A percentile compares a stretch with the other conserved stretches of the same genome.
Conservation (phyloP, 1,140 invertebrate genomes). For the Leguminivora glycinivorella region DNA sequence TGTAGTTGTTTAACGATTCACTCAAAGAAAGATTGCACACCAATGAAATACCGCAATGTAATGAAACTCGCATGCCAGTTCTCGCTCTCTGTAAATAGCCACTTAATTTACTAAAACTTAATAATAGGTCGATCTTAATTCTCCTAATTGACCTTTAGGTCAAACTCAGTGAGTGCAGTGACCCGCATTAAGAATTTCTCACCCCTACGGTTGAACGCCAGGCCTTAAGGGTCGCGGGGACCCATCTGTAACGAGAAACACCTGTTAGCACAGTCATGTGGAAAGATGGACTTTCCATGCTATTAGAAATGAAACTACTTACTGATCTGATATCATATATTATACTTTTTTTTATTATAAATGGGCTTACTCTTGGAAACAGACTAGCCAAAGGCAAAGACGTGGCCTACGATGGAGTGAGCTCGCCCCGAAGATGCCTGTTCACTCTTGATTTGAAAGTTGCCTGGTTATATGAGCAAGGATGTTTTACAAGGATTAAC, state of each 20-base stretch:
- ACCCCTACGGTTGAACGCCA: not conserved
- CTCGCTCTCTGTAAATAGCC: not conserved
- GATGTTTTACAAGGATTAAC: too few relatives aligned
- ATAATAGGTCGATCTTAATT: not conserved
- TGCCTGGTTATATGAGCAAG: too few relatives aligned
- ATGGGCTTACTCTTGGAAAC: too few relatives aligned
- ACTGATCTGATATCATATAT: too few relatives aligned
- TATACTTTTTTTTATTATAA: too few relatives aligned
- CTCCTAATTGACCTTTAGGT: not conserved
- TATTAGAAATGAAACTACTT: not conserved
- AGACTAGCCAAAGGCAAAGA: too few relatives aligned
- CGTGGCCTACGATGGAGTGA: too few relatives aligned
- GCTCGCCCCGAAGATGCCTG: too few relatives aligned
- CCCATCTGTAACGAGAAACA: not conserved
- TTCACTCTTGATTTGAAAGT: too few relatives aligned
- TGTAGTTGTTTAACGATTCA: too few relatives aligned
- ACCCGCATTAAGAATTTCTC: not conserved
- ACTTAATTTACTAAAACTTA: not conserved
- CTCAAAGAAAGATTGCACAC: too few relatives aligned
- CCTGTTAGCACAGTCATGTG: not conserved
- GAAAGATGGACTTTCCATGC: not conserved
- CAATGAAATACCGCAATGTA: too few relatives aligned
- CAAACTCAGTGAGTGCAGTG: not conserved
- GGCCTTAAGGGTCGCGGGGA: not conserved
- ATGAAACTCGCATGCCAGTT: not conserved